Evolutionary conservation across 2,888 invertebrate species (phyloP).

Genomic region (Cryptocheilus praepositus): DNA sequence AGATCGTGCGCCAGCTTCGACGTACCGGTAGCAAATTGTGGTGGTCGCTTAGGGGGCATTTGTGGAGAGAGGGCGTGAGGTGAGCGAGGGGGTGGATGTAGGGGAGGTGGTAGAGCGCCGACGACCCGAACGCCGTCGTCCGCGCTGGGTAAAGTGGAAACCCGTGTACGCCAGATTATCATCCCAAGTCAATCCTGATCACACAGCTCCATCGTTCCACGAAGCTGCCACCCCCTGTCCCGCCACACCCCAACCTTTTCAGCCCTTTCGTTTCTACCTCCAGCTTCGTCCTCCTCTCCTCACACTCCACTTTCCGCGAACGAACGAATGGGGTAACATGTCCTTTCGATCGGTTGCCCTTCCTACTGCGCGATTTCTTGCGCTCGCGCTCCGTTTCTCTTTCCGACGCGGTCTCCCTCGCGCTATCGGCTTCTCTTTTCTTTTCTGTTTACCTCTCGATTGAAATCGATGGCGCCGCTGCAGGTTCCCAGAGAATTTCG

Average conservation of each 20-base stretch:
- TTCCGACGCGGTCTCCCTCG: background rate
- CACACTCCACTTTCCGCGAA: background rate
- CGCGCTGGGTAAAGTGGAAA: conserved; percentile 71
- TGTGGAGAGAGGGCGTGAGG: background rate
- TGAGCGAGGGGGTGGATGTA: background rate
- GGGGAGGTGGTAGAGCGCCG: conserved; percentile 16
- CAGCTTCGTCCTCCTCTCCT: conserved; percentile 14
- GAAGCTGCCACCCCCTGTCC: conserved; percentile 15
- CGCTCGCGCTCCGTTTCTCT: conserved; percentile 4
- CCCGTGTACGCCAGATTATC: conserved; percentile 74
- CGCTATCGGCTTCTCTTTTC: too few relatives aligned
- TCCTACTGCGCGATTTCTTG: conserved; percentile 7
- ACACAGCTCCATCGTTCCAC: conserved; percentile 43
- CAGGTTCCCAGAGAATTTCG: conserved; percentile 2
- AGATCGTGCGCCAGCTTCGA: conserved; percentile 16
- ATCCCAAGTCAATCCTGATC: conserved; percentile 73
- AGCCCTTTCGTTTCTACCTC: conserved; percentile 33
- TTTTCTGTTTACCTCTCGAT: conserved; percentile 22
- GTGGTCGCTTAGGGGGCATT: conserved; percentile 27
- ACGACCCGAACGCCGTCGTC: conserved; percentile 48
- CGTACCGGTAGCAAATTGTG: conserved; percentile 11
- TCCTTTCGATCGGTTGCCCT: background rate
- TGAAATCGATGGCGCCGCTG: conserved; percentile 41
- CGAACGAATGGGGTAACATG: background rate
- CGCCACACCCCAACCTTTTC: conserved; percentile 25